Conservation (phyloP, 2,797 vertebrate genomes). For the Neopelma chrysocephalum region DNA sequence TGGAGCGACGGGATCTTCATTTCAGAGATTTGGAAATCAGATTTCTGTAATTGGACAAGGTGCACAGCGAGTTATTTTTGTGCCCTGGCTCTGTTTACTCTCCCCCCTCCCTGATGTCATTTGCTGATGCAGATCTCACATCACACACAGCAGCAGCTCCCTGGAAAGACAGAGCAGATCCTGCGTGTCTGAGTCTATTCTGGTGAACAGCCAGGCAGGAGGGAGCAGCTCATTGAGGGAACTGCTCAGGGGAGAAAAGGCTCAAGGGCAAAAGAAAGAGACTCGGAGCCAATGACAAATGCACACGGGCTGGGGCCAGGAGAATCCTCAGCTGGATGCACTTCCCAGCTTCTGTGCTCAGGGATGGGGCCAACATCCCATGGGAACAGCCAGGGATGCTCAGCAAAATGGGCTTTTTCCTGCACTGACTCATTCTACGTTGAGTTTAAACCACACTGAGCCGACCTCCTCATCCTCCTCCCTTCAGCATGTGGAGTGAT, state of each 20-base stretch:
- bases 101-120: background rate
- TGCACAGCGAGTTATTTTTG: background rate
- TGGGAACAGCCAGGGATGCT: background rate
- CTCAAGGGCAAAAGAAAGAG: background rate
- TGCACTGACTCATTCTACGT: background rate
- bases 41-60: background rate
- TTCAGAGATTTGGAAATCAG: background rate
- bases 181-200: background rate
- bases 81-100: background rate
- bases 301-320: background rate
- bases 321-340: background rate
- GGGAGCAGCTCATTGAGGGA: background rate
- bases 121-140: background rate
- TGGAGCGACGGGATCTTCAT: background rate
- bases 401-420: background rate
- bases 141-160: background rate
- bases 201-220: background rate
- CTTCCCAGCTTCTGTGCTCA: background rate
- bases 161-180: background rate
- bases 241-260: background rate
- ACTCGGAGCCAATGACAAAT: background rate
- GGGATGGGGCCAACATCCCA: background rate
- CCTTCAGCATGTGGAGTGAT: accelerated
- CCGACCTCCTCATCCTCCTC: background rate
- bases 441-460: background rate